These are phyloP conservation scores for Engystomops pustulosus DNA, from an alignment of 2,113 vertebrate species.

Conservation along the genomic window DNA sequence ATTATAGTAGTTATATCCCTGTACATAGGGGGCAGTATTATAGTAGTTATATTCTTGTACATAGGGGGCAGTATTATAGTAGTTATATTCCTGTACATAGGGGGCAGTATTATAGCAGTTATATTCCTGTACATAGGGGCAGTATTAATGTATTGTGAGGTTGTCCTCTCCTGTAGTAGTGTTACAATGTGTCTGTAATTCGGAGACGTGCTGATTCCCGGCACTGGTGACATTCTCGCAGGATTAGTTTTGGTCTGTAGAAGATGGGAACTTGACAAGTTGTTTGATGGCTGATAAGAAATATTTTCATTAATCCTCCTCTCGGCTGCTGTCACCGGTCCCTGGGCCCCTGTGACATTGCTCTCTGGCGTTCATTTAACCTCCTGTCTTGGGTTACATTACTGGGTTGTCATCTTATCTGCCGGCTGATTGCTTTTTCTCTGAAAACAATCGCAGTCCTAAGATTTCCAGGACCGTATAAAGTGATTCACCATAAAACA, in stretches of 20 bases:
- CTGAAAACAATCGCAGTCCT: not conserved
- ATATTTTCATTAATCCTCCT: not conserved
- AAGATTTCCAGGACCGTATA: not conserved
- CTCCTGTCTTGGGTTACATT: not conserved
- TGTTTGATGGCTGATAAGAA: constrained; percentile 40
- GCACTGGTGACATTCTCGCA: not conserved
- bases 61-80: constrained; percentile 2
- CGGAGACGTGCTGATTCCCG: not conserved
- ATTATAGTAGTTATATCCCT: not conserved
- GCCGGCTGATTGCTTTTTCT: not conserved
- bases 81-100: constrained; percentile 2
- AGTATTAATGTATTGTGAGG: not conserved
- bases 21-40: not conserved
- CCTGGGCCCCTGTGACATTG: not conserved
- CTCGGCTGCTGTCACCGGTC: not conserved
- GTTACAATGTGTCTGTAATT: not conserved
- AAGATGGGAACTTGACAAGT: constrained; percentile 10
- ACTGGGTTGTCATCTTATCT: not conserved
- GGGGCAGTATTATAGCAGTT: constrained; percentile 21
- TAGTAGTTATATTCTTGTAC: not conserved
- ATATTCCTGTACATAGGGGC: not conserved
- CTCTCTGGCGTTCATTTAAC: not conserved
- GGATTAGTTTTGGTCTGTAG: not conserved
- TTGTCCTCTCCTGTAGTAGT: not conserved
- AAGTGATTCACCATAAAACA: not conserved